Evolutionary conservation across 2,888 invertebrate genomes (phyloP), one percentile per base, ranked within the genome.

Genomic region (Drosophila nr. perissopoda): DNA sequence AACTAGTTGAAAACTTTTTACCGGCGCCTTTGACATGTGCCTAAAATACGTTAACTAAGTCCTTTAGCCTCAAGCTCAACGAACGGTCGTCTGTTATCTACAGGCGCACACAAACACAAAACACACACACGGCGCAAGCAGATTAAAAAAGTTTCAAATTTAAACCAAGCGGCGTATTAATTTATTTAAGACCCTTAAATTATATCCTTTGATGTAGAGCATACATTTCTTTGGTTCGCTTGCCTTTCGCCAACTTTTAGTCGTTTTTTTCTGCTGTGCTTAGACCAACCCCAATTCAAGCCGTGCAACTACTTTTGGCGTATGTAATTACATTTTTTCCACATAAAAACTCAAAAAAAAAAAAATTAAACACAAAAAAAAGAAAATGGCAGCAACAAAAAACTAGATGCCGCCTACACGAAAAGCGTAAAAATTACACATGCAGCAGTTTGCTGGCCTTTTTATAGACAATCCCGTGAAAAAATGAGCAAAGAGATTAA

Each of bases 151-250:
- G 86, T 87, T 87, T 83, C 59, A 81, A 81, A 85, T 83, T 86
- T 85, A 88, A 86, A 66, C 76, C 80, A 52, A 68, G 70, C 83
- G 69, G 59, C 79, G 83, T 81, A 90, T 86, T 87, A 88, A 87
- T 87, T 87, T 90, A 90, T 87, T 88, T 87, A 87, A 87, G 87
- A 83, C 90, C 90, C 89, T 79, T 87, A 83, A 90, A 90, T 90
- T 86, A 89, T 87, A 89, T 85, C 89, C 85, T 85, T 85, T 85
- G 85, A 85, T 85, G 85, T 89, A 78, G 69, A 75, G 82, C 84
- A 85, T 77, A 87, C 72, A 87, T 71, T 83, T 73, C 84, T 75
- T 83, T 75, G 71, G 80, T 56, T 31, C 64, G 76, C 66, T 59
- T 53, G 59, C 67, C 59, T 53, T 68, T 63, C 54, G n/a, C 63